Percentiles rank a stretch among this genome's conserved stretches.
These are phyloP conservation scores for Tipula lateralis DNA, from an alignment of 2,888 invertebrate species.

Conservation along the genomic window DNA sequence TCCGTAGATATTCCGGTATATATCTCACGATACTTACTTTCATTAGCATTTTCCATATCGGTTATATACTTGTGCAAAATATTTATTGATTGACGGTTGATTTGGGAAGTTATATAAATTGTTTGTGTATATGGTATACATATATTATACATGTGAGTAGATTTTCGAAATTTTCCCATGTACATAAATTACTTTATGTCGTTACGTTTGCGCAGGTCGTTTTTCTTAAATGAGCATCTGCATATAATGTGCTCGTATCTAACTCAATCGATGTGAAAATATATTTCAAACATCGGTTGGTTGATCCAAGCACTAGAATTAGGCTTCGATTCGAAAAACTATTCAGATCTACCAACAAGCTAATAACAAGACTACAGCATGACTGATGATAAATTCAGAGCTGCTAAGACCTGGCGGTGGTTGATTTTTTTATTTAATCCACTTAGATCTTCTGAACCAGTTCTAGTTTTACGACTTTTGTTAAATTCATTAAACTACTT, in stretches of 20 bases:
- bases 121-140: background rate
- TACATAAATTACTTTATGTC: background rate
- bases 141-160: background rate
- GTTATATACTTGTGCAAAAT: background rate
- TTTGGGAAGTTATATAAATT: background rate
- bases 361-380: too few relatives aligned
- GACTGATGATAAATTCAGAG: too few relatives aligned
- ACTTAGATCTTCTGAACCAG: too few relatives aligned
- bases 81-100: conserved; percentile 11
- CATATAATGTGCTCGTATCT: background rate
- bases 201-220: background rate
- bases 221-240: background rate
- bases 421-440: too few relatives aligned
- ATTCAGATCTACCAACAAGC: too few relatives aligned
- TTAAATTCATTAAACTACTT: too few relatives aligned
- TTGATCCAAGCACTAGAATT: too few relatives aligned
- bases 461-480: too few relatives aligned
- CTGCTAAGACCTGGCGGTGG: too few relatives aligned
- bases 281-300: too few relatives aligned
- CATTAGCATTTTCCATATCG: background rate
- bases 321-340: too few relatives aligned
- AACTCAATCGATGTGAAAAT: background rate
- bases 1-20: background rate
- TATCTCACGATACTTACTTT: conserved; percentile 11
- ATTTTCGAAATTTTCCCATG: background rate